Percentiles rank a stretch among this genome's conserved stretches.
These are phyloP conservation scores for Carettochelys insculpta DNA, from an alignment of 2,113 vertebrate species.

Conservation along the genomic window DNA sequence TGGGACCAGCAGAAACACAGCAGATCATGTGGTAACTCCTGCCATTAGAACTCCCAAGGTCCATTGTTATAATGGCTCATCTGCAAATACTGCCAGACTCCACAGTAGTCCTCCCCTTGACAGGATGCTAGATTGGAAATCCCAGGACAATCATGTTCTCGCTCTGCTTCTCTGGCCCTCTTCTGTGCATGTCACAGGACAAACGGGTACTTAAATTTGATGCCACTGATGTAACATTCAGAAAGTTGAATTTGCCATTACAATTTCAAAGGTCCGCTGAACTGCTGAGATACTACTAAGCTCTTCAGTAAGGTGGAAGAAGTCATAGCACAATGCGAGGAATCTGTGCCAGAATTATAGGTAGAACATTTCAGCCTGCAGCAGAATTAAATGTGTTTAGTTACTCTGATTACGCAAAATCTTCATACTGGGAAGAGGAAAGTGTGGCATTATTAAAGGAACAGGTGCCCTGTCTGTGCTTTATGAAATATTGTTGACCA, in stretches of 20 bases:
- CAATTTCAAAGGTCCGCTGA: background rate
- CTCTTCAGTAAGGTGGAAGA: background rate
- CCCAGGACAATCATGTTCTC: background rate
- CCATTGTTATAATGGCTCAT: accelerated
- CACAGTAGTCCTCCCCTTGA: background rate
- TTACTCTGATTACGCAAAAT: background rate
- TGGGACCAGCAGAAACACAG: background rate
- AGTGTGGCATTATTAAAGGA: too few relatives aligned
- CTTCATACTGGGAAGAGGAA: accelerated
- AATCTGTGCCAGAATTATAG: background rate
- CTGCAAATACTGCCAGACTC: background rate
- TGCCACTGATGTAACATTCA: background rate
- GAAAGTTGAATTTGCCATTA: background rate
- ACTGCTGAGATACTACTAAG: background rate
- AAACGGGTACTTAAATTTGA: background rate
- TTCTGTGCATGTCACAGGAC: background rate
- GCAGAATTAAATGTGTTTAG: background rate
- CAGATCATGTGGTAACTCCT: background rate
- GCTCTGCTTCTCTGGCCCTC: background rate
- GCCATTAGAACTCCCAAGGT: background rate
- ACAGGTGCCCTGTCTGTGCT: background rate
- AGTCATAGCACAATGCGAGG: background rate
- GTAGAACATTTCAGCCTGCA: background rate
- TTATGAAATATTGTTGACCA: accelerated
- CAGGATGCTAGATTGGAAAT: background rate